Base-by-base conservation (phyloP, 2,113 vertebrate genomes). In the Xiphophorus maculatus region DNA sequence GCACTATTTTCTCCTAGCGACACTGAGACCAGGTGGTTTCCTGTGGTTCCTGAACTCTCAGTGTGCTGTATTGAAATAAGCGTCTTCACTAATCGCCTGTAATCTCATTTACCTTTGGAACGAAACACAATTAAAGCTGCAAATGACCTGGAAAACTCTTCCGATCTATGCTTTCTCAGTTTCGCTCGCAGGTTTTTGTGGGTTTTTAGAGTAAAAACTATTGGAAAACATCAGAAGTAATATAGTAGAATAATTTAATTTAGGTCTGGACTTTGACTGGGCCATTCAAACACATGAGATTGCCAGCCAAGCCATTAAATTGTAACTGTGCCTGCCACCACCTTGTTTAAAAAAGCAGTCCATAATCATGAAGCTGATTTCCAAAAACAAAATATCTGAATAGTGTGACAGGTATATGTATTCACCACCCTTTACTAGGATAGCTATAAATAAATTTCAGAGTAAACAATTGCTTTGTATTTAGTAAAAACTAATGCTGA, bases 21-120 rank as follows among this genome's bases (percentile, higher is more conserved):
- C 29, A 28, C 29, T 35, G 4, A 33, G 9, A 79, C 74, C 5
- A 62, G 62, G 44, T 63, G 25, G 19, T 12, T 64, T 48, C 28
- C 33, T 62, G 67, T 44, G 81, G 79, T 77, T 69, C 2, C 65
- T 58, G 72, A 37, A 40, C 69, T 66, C n/a, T 86, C 42, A 71
- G 68, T 84, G 74, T 76, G 71, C 82, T 68, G 58, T 69, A 74
- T 80, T 48, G 62, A 70, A 88, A 84, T 90, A 87, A 91, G 90
- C 15, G 44, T 30, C 28, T 74, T 63, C 29, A 64, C 30, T 27
- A 25, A 37, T 44, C 61, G 71, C 67, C 33, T 65, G 27, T 51
- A 32, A 64, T 61, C 63, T 22, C 44, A n/a, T 75, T 74, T 63
- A 63, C 74, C 63, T 64, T 11, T 27, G 64, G 28, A 62, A 71